phyloP scores from a whole-genome alignment of 2,888 invertebrate genomes.

The Eilema griseolum region DNA sequence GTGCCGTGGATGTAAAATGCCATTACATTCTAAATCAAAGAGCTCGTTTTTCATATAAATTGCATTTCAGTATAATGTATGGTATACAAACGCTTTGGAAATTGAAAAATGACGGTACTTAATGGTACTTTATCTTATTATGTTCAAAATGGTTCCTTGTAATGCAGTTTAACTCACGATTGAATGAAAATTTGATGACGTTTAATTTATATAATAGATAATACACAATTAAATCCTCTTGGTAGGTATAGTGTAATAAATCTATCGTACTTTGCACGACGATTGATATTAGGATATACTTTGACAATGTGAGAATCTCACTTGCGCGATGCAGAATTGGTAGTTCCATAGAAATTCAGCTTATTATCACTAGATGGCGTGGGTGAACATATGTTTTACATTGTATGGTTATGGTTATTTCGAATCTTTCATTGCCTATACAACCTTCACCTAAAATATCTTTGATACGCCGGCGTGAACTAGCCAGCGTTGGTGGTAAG shows the following conservation, averaged over 20 bases:
- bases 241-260: no score
- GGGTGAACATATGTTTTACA: no score
- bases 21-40: constrained; percentile 49
- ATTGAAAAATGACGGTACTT: constrained; percentile 17
- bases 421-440: neutral
- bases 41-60: constrained; percentile 57
- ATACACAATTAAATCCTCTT: no score
- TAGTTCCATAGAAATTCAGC: neutral
- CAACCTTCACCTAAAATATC: neutral
- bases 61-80: constrained; percentile 32
- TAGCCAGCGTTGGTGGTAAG: constrained; percentile 3
- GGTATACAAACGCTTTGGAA: constrained; percentile 38
- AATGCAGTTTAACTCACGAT: neutral
- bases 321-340: neutral
- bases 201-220: no score
- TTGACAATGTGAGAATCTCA: neutral
- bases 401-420: no score
- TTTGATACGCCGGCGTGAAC: neutral
- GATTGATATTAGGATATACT: no score
- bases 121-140: constrained; percentile 3
- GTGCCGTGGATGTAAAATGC: constrained; percentile 52
- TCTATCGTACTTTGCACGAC: no score
- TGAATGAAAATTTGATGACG: no score
- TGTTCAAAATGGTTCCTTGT: neutral
- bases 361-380: neutral